A percentile compares a stretch with the other conserved stretches of the same genome.
Conservation (phyloP, 2,888 invertebrate species). For the Eugnorisma glareosa region DNA sequence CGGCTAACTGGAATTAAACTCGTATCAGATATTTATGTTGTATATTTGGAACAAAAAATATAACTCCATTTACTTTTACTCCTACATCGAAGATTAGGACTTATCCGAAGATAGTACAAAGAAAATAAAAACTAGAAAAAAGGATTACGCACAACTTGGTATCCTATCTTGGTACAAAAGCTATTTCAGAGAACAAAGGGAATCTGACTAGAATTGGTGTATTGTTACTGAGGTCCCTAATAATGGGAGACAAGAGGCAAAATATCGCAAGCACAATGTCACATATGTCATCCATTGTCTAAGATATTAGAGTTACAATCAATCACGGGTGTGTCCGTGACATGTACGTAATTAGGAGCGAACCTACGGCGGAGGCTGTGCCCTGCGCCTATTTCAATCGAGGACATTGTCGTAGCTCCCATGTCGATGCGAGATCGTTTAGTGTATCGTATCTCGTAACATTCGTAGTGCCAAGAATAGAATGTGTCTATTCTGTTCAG, state of each 20-base stretch:
- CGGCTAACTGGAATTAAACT: slow-evolving; percentile 17
- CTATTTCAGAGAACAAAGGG: slow-evolving; percentile 68
- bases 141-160: slow-evolving; percentile 54
- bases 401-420: slow-evolving; percentile 41
- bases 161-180: slow-evolving; percentile 64
- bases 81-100: slow-evolving; percentile 19
- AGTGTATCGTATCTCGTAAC: slow-evolving; percentile 5
- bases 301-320: slow-evolving; percentile 88
- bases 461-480: neutral
- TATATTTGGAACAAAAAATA: slow-evolving; percentile 13
- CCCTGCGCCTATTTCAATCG: slow-evolving; percentile 69
- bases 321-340: slow-evolving; percentile 88
- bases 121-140: slow-evolving; percentile 54
- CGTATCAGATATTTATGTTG: slow-evolving; percentile 11
- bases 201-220: slow-evolving; percentile 62
- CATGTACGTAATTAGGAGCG: slow-evolving; percentile 87
- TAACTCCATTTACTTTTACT: slow-evolving; percentile 14
- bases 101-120: slow-evolving; percentile 24
- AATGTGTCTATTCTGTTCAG: neutral
- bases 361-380: slow-evolving; percentile 71
- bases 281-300: slow-evolving; percentile 84
- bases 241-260: slow-evolving; percentile 68
- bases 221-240: slow-evolving; percentile 64
- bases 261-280: slow-evolving; percentile 77
- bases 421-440: slow-evolving; percentile 51